These are phyloP conservation scores for Eretmodus cyanostictus DNA, from an alignment of 2,113 vertebrate species.

Conservation along the genomic window DNA sequence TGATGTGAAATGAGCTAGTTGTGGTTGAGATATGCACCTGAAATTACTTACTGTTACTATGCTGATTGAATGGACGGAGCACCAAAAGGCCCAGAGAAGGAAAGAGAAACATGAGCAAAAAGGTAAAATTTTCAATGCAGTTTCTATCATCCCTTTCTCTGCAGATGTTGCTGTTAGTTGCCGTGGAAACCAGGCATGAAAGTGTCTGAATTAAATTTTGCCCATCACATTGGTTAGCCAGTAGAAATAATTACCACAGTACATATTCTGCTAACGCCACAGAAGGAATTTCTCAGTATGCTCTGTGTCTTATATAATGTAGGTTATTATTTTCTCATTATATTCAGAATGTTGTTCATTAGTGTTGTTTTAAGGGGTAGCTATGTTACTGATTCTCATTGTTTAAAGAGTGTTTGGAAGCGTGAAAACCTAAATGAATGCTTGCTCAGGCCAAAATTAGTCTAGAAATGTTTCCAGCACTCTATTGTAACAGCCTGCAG, in stretches of 20 bases:
- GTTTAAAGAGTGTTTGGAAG: not conserved
- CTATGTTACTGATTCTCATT: not conserved
- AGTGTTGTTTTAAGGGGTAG: not conserved
- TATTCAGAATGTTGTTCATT: not conserved
- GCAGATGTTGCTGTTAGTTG: conserved; percentile 6
- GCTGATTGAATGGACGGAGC: not conserved
- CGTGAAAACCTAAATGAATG: not conserved
- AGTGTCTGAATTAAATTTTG: not conserved
- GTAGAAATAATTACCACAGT: not conserved
- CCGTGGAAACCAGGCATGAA: conserved; percentile 3
- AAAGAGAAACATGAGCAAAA: not conserved
- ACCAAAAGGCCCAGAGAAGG: not conserved
- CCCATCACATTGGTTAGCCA: not conserved
- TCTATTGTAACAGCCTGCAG: not conserved
- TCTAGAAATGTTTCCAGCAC: not conserved
- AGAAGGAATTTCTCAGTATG: not conserved
- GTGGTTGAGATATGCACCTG: not conserved
- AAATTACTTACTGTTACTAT: not conserved
- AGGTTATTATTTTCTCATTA: not conserved
- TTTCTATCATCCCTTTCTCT: not conserved
- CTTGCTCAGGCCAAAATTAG: not conserved
- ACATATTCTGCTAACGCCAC: not conserved
- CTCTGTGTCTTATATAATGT: not conserved
- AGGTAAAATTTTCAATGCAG: not conserved
- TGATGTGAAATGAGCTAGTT: not conserved